These are phyloP conservation scores for Otus scops DNA, from an alignment of 2,797 vertebrate genomes.

Conservation along the genomic window DNA sequence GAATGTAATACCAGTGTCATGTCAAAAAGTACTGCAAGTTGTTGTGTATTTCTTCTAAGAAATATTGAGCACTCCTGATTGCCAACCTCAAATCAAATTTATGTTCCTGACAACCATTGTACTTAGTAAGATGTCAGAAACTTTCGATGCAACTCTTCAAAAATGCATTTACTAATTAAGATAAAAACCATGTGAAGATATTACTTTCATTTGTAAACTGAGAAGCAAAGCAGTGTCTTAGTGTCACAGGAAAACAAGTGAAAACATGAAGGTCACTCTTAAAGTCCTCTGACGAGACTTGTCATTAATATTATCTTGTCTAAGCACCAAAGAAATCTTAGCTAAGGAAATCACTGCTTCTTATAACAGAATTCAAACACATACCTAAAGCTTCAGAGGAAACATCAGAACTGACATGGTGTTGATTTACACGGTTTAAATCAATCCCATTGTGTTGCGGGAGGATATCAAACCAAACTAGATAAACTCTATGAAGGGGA, in stretches of 20 bases:
- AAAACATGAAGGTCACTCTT: background rate
- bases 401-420: background rate
- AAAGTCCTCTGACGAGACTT: background rate
- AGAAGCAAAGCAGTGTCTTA: background rate
- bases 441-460: background rate
- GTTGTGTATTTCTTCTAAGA: background rate
- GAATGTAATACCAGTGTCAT: background rate
- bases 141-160: background rate
- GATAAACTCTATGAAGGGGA: no score
- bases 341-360: background rate
- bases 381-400: background rate
- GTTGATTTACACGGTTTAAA: background rate
- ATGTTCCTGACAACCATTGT: background rate
- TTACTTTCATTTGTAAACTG: background rate
- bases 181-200: background rate
- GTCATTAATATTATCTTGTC: background rate
- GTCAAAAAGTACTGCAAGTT: background rate
- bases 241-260: background rate
- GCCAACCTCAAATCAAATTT: background rate
- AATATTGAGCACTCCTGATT: background rate
- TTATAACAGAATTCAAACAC: background rate
- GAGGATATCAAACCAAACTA: no score
- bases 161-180: background rate
- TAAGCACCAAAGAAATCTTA: background rate
- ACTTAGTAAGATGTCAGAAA: background rate